These are phyloP conservation scores for Trichogramma pretiosum DNA, from an alignment of 1,140 invertebrate genomes.

Conservation along the genomic window DNA sequence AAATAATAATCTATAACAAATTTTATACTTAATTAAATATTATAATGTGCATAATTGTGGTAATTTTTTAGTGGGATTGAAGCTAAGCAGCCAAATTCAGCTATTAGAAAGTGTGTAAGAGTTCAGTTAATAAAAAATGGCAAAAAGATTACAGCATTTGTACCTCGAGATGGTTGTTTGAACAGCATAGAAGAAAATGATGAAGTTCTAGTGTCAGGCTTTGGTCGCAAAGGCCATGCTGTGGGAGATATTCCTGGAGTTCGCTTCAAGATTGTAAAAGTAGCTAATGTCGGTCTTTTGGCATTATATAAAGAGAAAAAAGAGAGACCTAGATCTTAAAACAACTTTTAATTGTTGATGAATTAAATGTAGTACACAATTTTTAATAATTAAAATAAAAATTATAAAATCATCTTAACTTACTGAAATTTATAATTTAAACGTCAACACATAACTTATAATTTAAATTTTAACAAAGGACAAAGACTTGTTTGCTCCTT, in stretches of 20 bases:
- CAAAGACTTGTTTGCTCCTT: too few relatives aligned
- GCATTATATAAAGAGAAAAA: constrained; percentile 99
- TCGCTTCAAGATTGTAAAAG: constrained; percentile 92
- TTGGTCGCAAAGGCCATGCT: constrained; percentile 99
- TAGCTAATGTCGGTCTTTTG: constrained; percentile 95
- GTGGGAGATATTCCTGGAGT: constrained; percentile 99
- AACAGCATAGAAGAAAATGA: constrained; percentile 99
- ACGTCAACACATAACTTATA: too few relatives aligned
- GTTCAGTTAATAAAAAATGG: constrained; percentile 99
- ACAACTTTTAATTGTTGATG: too few relatives aligned
- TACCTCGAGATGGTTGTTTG: constrained; percentile 97
- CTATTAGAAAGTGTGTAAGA: constrained; percentile 97
- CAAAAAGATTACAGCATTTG: constrained; percentile 99
- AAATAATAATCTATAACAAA: too few relatives aligned
- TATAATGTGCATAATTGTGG: too few relatives aligned
- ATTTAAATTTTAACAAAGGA: too few relatives aligned
- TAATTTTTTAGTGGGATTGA: constrained; percentile 93
- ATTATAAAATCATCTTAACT: too few relatives aligned
- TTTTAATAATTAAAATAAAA: too few relatives aligned
- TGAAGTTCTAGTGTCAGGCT: constrained; percentile 97
- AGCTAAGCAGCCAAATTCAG: constrained; percentile 99
- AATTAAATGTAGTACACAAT: too few relatives aligned
- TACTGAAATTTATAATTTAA: too few relatives aligned
- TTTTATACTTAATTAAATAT: too few relatives aligned
- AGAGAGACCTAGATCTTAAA: constrained; percentile 97